Base-by-base conservation (phyloP, 2,797 vertebrate species). In the Salmo trutta region DNA sequence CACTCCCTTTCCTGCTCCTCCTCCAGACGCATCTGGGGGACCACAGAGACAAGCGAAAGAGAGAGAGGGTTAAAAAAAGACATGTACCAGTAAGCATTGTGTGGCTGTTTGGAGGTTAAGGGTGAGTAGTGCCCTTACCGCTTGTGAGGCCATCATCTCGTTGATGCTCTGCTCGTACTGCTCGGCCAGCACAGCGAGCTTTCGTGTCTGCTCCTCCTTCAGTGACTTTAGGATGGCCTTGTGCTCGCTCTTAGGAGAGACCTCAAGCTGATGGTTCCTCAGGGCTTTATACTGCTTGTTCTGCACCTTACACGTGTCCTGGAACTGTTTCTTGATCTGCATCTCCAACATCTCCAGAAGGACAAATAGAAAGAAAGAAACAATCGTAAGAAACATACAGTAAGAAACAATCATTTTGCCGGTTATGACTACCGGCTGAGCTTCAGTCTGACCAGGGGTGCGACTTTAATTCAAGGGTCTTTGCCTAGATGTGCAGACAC, bases 211-310 rank as follows among this genome's bases (percentile, higher is more conserved):
- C 86, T 98, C 97, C 76, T 98, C 97, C 86, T 97, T 98, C 75
- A 98, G 93, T 93, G 95, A 94, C 93, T 97, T 99, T 86, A 99
- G 90, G 81, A 94, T 88, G 69, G 3, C 76, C 94, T 98, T 98
- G 88, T 99, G 98, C 93, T 99, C 97, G 78, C 96, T 96, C 95
- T 98, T 99, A 89, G 97, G 96, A 90, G 96, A 97, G 79, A 99
- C 97, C 95, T 99, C 98, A 91, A 99, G 95, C 95, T 99, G 98
- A 95, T 99, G 98, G 94, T 98, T 99, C 93, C 97, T 95, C 84
- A 99, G 96, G 87, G 98, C 98, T 94, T 99, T 99, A 94, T 99
- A 99, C 96, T 99, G 98, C 93, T 99, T 99, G 81, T 98, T 99
- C 94, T 99, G 98, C 87, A 99, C 98, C 94, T 99, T 99, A 92